Percentiles rank a stretch among this genome's conserved stretches.
Evolutionary conservation across 1,140 invertebrate species (phyloP).

Genomic region (Hirudo medicinalis): DNA sequence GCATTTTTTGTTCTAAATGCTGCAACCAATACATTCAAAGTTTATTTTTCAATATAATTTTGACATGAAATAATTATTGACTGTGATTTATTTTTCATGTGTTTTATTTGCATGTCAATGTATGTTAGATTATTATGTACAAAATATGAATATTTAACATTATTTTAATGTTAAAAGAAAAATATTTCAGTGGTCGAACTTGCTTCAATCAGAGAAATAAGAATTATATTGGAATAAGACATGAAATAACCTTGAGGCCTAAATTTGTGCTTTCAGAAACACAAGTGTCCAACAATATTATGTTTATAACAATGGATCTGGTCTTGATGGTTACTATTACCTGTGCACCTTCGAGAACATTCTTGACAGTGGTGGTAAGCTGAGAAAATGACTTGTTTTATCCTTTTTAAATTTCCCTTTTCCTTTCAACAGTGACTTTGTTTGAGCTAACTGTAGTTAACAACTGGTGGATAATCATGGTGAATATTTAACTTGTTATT

Average conservation of each 20-base stretch:
- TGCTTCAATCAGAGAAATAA: no score
- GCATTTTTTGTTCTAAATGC: no score
- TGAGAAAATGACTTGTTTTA: neutral
- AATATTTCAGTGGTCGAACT: no score
- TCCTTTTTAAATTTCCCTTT: neutral
- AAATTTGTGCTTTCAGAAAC: conserved; percentile 48
- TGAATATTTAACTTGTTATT: conserved; percentile 31
- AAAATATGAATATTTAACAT: no score
- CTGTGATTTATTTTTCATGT: no score
- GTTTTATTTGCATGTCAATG: no score
- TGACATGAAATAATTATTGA: no score
- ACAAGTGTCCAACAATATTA: conserved; percentile 72
- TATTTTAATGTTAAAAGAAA: no score
- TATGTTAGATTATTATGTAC: no score
- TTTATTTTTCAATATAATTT: no score
- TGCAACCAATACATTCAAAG: no score
- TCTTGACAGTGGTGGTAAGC: conserved; percentile 39
- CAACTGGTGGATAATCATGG: conserved; percentile 79
- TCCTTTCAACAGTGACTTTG: conserved; percentile 52
- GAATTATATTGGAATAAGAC: no score
- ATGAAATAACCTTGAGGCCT: neutral
- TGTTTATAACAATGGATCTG: conserved; percentile 52
- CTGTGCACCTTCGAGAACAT: conserved; percentile 65
- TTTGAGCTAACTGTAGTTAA: conserved; percentile 82
- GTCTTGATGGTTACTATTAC: conserved; percentile 65